phyloP scores from a whole-genome alignment of 2,888 invertebrate species.

The Schizaphis graminum region DNA sequence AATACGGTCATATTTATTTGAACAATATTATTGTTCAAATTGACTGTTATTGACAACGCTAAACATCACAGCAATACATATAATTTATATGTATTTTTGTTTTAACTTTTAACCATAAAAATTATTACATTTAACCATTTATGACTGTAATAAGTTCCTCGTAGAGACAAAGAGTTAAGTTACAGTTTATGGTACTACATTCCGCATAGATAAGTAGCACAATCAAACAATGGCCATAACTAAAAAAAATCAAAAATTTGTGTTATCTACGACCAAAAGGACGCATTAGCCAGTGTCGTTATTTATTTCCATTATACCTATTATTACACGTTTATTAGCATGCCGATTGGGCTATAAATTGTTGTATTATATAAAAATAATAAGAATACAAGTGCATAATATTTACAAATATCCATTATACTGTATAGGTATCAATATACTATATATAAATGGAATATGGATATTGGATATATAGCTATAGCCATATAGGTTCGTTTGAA shows the following conservation, averaged over 20 bases:
- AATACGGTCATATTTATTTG: not conserved
- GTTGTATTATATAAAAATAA: not conserved
- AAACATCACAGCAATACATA: too few species aligned
- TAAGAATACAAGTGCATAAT: not conserved
- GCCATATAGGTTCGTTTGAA: not conserved
- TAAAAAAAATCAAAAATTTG: not conserved
- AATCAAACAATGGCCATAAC: not conserved
- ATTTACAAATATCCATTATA: not conserved
- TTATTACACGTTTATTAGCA: not conserved
- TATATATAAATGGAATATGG: too few species aligned
- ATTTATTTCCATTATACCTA: not conserved
- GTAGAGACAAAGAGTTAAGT: not conserved
- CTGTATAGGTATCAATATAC: not conserved
- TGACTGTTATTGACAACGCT: not conserved
- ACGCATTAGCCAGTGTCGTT: not conserved
- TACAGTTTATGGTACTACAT: not conserved
- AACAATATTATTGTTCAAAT: not conserved
- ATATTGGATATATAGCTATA: too few species aligned
- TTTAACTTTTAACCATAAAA: not conserved
- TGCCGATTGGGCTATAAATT: not conserved
- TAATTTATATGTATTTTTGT: not conserved
- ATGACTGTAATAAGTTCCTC: not conserved
- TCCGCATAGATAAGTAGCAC: not conserved
- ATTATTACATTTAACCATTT: not conserved
- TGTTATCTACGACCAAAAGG: not conserved